Conservation (phyloP, 2,888 invertebrate genomes). For the Maniola hyperantus region DNA sequence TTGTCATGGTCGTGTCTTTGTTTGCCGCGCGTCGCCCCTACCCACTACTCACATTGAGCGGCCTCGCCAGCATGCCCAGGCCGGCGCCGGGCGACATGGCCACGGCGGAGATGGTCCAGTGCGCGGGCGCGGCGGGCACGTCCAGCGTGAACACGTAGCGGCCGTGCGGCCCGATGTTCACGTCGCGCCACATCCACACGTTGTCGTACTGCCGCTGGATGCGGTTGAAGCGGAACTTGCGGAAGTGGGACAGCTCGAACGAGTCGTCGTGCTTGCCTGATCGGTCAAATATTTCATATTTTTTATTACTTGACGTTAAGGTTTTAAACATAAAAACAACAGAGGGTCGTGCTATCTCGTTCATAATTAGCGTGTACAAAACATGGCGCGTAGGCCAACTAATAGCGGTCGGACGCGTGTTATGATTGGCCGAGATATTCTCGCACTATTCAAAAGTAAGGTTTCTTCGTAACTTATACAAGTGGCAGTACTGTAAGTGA, state of each 20-base stretch:
- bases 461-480: no score
- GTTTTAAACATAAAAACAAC: no score
- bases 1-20: no score
- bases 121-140: conserved; percentile 84
- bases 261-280: conserved; percentile 84
- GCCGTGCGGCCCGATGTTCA: conserved; percentile 96
- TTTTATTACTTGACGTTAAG: neutral
- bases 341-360: no score
- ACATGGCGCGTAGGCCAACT: no score
- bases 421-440: no score
- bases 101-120: conserved; percentile 97
- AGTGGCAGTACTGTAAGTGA: neutral
- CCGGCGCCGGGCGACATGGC: conserved; percentile 94
- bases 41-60: conserved; percentile 9
- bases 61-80: conserved; percentile 89
- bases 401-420: no score
- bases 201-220: conserved; percentile 96
- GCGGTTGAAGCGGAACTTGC: conserved; percentile 93
- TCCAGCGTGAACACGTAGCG: conserved; percentile 89
- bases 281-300: neutral
- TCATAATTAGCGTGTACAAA: no score
- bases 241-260: conserved; percentile 87
- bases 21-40: conserved; percentile 86
- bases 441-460: no score
- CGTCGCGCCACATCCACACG: conserved; percentile 97